Evolutionary conservation across 2,113 vertebrate species (phyloP), one percentile per base, ranked within the genome.

Genomic region (Uria lomvia): DNA sequence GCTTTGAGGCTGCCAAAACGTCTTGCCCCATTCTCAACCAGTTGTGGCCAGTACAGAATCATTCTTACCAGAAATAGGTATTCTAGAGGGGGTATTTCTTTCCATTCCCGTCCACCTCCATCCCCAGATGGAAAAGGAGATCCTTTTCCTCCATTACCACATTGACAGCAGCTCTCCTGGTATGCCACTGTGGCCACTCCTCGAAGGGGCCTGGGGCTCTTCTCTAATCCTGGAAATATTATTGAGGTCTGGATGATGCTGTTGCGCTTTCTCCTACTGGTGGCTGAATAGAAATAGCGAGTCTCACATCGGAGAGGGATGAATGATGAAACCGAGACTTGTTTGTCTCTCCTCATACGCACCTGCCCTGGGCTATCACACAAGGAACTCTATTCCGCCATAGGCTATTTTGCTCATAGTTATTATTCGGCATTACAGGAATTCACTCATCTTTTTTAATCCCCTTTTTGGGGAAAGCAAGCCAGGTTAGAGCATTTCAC

Each of bases 341-440:
- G 53, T 30, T 63, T 24, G 24, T 32, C 20, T n/a, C 75, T 59
- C 43, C 56, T 49, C 38, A 14, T 4, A 2, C 8, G 47, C 42
- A 66, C 72, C 73, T 66, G 21, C 50, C 24, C 27, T 11, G 30
- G 52, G 65, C 59, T 78, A 38, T 63, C 49, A 16, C 53, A 49
- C 0, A 2, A 58, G 23, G 24, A 52, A 6, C 59, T 78, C 49
- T 8, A 1, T 40, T 53, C 66, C 1, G 3, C 55, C 53, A 29
- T 24, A 34, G 38, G 70, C 47, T 72, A 1, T 72, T 50, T 30
- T 19, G 21, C 34, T 91, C 24, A 9, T 6, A 14, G 15, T 55
- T 67, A 26, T 49, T 77, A 73, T 77, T 73, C 66, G 70, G 70
- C 70, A 42, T 72, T 50, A 81, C 53, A 72, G 90, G 78, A 88